These are phyloP conservation scores for Apodemia mormo DNA, from an alignment of 2,888 invertebrate genomes.

Conservation along the genomic window DNA sequence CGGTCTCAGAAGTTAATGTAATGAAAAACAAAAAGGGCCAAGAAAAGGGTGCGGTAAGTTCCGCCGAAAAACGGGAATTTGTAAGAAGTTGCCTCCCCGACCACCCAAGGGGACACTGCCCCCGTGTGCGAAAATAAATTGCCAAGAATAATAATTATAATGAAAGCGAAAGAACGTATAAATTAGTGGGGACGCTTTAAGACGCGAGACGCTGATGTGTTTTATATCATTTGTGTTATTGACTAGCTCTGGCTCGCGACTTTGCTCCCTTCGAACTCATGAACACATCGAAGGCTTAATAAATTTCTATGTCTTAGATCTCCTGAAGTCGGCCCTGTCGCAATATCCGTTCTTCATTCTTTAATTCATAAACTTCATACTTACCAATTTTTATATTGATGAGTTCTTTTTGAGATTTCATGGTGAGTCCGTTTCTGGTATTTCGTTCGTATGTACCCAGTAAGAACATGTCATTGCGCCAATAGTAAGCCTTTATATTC, in stretches of 20 bases:
- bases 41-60: conserved; percentile 82
- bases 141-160: conserved; percentile 83
- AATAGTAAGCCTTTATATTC: too few relatives aligned
- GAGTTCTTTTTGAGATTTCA: too few relatives aligned
- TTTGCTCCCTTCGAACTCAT: background rate
- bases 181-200: conserved; percentile 79
- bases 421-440: too few relatives aligned
- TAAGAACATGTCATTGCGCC: too few relatives aligned
- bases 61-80: conserved; percentile 81
- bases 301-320: too few relatives aligned
- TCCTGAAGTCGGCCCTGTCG: too few relatives aligned
- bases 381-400: too few relatives aligned
- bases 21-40: conserved; percentile 82
- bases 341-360: too few relatives aligned
- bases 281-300: background rate
- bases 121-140: conserved; percentile 82
- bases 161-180: conserved; percentile 82
- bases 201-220: conserved; percentile 44
- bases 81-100: conserved; percentile 72
- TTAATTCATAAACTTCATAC: too few relatives aligned
- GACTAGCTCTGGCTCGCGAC: background rate
- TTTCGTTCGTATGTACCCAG: too few relatives aligned
- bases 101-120: conserved; percentile 57
- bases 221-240: conserved; percentile 21
- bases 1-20: conserved; percentile 80